Percentiles rank a stretch among this genome's conserved stretches.
phyloP scores from a whole-genome alignment of 2,888 invertebrate species.

The Microplitis manilae region DNA sequence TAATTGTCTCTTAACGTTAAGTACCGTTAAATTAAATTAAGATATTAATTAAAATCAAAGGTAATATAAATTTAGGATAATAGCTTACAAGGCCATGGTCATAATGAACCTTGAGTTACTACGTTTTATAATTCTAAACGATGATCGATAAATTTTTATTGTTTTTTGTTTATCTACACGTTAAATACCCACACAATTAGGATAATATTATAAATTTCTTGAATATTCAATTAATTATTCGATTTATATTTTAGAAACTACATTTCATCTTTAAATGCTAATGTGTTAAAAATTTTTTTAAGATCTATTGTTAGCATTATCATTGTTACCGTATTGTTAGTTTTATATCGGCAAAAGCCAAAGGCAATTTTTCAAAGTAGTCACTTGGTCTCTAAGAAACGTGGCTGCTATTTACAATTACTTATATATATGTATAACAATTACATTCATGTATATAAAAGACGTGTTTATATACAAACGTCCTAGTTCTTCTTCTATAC shows the following conservation, averaged over 20 bases:
- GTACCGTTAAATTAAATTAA: too few species aligned
- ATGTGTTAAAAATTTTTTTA: neutral
- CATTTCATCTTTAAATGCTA: neutral
- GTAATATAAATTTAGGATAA: constrained; percentile 26
- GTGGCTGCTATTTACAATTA: neutral
- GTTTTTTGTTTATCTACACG: neutral
- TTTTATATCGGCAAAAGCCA: neutral
- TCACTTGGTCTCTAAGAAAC: neutral
- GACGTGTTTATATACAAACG: constrained; percentile 26
- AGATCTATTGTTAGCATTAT: neutral
- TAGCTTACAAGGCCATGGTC: constrained; percentile 29
- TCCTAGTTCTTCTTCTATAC: constrained; percentile 11
- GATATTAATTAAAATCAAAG: constrained; percentile 1
- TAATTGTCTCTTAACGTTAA: too few species aligned
- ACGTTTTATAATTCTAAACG: constrained; percentile 15
- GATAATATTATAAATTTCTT: neutral
- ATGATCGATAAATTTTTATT: constrained; percentile 21
- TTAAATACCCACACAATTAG: neutral
- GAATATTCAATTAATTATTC: constrained; percentile 1
- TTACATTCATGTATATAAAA: constrained; percentile 7
- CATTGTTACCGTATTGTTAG: neutral
- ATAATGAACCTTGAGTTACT: constrained; percentile 29
- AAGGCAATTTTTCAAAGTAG: neutral
- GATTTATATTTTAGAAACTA: neutral
- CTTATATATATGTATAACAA: neutral